Base-by-base conservation (phyloP, 37 sponge, comb jelly and placozoan species). In the Eunapius fragilis region DNA sequence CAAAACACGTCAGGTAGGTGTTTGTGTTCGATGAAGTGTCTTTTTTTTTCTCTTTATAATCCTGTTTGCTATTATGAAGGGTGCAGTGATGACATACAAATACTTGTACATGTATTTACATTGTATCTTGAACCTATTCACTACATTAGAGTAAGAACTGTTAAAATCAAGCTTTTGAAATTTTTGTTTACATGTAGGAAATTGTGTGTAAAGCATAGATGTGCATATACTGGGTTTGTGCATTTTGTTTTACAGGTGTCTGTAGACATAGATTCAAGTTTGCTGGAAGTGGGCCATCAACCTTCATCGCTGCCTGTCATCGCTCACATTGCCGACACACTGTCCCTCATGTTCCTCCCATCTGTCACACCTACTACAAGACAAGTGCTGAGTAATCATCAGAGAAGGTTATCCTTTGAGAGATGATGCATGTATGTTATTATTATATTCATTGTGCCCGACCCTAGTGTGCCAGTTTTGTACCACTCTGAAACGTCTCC, bases 1-100 rank as follows among this genome's bases (percentile, higher is more conserved):
- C 77, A 87, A 82, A 73, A 25, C 85, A 14, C 38, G 80, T 1
- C 82, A 86, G 82, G 94, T 94, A n/a, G 22, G 83, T 72, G 22
- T 12, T n/a, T n/a, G n/a, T n/a, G n/a, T n/a, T n/a, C n/a, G n/a
- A n/a, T n/a, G n/a, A n/a, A n/a, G n/a, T n/a, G n/a, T n/a, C n/a
- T n/a, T n/a, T n/a, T n/a, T n/a, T n/a, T n/a, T n/a, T n/a, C n/a
- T n/a, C n/a, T n/a, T n/a, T n/a, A n/a, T n/a, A n/a, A 6, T 41
- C 3, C 41, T 41, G 41, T 41, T 3, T 6, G 6, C 6, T 41
- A 6, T 6, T 41, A 38, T 78, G 77, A 37, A 9, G 7, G 4
- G 37, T 31, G 5, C 35, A 36, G 31, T 31, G 27, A 24, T 68
- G 24, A 68, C 69, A 22, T 12, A 72, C 19, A n/a, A 24, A 75